These are phyloP conservation scores for Cephus pulcher DNA, from an alignment of 2,888 invertebrate species.

Conservation along the genomic window DNA sequence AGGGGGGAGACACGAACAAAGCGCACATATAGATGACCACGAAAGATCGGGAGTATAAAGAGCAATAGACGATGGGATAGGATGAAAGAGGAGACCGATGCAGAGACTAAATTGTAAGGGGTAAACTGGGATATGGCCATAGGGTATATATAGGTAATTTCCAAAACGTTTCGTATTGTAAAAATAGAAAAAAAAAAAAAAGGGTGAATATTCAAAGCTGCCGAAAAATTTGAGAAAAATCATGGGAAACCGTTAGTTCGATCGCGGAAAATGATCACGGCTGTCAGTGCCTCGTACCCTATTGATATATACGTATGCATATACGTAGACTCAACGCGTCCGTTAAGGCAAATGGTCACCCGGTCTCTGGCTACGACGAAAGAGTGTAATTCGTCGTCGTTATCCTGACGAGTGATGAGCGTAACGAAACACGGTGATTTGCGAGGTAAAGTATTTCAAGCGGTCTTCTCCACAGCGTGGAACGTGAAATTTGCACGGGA, in stretches of 20 bases:
- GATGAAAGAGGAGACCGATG: too few relatives aligned
- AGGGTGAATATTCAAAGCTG: background rate
- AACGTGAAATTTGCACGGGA: background rate
- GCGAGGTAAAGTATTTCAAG: conserved; percentile 1
- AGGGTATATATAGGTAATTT: too few relatives aligned
- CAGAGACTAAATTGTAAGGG: too few relatives aligned
- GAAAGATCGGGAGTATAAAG: background rate
- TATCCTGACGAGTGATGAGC: conserved; percentile 27
- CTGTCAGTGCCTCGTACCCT: background rate
- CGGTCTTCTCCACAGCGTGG: conserved; percentile 8
- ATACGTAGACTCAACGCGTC: background rate
- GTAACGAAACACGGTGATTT: conserved; percentile 30
- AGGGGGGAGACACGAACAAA: conserved; percentile 8
- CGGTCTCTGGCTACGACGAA: conserved; percentile 24
- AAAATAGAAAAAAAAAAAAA: too few relatives aligned
- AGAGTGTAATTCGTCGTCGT: conserved; percentile 22
- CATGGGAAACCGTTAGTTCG: background rate
- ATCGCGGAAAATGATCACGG: background rate
- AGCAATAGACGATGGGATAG: background rate
- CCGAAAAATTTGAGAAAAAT: background rate
- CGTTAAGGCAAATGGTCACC: background rate
- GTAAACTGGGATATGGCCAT: too few relatives aligned
- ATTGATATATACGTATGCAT: too few relatives aligned
- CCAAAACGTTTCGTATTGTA: too few relatives aligned
- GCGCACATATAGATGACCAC: background rate